phyloP scores from a whole-genome alignment of 2,888 invertebrate genomes.

The Cataglyphis cursor region DNA sequence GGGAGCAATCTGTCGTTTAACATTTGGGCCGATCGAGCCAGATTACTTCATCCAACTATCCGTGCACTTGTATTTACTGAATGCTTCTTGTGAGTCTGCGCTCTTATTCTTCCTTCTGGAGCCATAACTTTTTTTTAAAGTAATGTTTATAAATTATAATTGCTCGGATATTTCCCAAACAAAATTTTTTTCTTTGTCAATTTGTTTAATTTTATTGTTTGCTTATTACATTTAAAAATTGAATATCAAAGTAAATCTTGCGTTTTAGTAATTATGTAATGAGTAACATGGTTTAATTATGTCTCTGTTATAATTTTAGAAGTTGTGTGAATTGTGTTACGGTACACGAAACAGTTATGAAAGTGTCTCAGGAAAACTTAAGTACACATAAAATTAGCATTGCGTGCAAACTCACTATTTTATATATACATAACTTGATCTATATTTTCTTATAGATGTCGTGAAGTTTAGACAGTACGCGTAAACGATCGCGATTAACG shows the following conservation, averaged over 20 bases:
- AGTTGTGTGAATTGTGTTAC: background rate
- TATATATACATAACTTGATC: conserved; percentile 7
- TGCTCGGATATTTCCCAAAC: background rate
- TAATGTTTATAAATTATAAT: background rate
- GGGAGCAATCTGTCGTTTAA: conserved; percentile 8
- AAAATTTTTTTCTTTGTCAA: background rate
- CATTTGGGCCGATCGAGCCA: background rate
- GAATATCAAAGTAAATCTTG: background rate
- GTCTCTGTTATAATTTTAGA: background rate
- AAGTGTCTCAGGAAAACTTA: background rate
- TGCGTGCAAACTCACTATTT: conserved; percentile 33
- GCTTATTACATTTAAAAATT: background rate
- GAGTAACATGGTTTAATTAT: background rate
- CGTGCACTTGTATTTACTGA: background rate
- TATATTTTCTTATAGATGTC: conserved; percentile 36
- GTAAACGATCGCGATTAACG: conserved; percentile 47
- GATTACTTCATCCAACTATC: background rate
- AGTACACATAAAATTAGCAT: conserved; percentile 32
- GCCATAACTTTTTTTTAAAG: background rate
- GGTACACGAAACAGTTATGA: background rate
- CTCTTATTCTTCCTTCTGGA: background rate
- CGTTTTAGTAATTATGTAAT: background rate
- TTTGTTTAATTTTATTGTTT: background rate
- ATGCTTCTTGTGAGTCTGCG: background rate
- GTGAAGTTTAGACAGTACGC: background rate